phyloP scores from a whole-genome alignment of 2,797 vertebrate species.

The Lindbergichthys nudifrons region DNA sequence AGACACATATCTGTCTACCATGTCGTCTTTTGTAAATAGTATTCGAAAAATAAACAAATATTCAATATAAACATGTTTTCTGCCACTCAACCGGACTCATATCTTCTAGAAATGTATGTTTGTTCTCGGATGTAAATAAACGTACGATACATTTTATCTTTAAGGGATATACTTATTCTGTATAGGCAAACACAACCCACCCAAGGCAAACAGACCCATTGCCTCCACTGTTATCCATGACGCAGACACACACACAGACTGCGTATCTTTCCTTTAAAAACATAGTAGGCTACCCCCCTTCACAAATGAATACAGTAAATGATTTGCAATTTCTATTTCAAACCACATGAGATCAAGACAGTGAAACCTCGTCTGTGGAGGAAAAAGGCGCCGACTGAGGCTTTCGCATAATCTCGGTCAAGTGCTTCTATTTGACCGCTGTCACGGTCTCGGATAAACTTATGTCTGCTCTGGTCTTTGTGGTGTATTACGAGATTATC shows the following conservation, averaged over 20 bases:
- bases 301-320: conserved; percentile 31
- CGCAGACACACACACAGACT: not conserved
- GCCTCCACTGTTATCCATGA: not conserved
- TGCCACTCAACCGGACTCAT: not conserved
- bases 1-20: not conserved
- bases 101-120: not conserved
- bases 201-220: not conserved
- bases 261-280: not conserved
- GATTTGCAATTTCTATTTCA: conserved; percentile 39
- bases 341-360: conserved; percentile 25
- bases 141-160: not conserved
- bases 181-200: not conserved
- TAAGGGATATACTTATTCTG: not conserved
- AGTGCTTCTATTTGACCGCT: conserved; percentile 71
- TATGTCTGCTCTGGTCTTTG: conserved; percentile 33
- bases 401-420: conserved; percentile 66
- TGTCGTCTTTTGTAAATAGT: not conserved
- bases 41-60: not conserved
- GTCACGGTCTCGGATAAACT: conserved; percentile 43
- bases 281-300: not conserved
- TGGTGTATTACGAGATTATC: conserved; percentile 52
- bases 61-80: not conserved
- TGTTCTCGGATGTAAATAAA: not conserved
- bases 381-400: conserved; percentile 44
- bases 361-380: conserved; percentile 4